A percentile compares a stretch with the other conserved stretches of the same genome.
phyloP scores from a whole-genome alignment of 2,888 invertebrate genomes.

The Dysmachus trigonus region DNA sequence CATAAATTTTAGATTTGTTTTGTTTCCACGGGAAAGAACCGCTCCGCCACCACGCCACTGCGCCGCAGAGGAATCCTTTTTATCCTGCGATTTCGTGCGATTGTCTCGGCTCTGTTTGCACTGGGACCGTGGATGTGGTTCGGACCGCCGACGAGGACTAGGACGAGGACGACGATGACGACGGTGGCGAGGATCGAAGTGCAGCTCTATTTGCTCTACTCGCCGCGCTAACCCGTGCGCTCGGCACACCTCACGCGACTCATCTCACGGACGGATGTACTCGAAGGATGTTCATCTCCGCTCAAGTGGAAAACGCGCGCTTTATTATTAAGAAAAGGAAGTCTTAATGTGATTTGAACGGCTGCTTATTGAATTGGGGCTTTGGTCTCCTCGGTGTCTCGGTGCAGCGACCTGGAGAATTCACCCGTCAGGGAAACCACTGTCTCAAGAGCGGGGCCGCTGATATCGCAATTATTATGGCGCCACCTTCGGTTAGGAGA shows the following conservation, averaged over 20 bases:
- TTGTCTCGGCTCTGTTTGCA: conserved; percentile 47
- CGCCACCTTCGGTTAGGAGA: background rate
- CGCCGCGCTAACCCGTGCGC: background rate
- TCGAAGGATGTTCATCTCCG: conserved; percentile 48
- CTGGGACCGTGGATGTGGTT: conserved; percentile 13
- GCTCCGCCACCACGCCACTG: background rate
- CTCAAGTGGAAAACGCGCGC: conserved; percentile 48
- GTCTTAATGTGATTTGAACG: conserved; percentile 50
- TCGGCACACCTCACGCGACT: conserved; percentile 10
- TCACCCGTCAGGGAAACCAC: background rate
- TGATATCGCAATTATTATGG: background rate
- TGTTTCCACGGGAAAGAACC: conserved; percentile 27
- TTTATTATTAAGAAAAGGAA: conserved; percentile 50
- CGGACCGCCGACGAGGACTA: background rate
- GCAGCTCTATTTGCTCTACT: conserved; percentile 6
- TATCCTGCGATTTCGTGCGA: conserved; percentile 42
- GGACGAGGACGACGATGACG: background rate
- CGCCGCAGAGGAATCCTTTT: conserved; percentile 32
- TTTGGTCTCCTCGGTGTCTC: background rate
- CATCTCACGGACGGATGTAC: conserved; percentile 12
- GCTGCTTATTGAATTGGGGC: conserved; percentile 49
- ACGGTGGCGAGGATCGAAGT: background rate
- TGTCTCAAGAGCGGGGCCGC: background rate
- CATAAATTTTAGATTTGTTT: conserved; percentile 43
- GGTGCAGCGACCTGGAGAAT: background rate